Base-by-base conservation (phyloP, 2,113 vertebrate genomes). In the Astatotilapia flaviijosephi region DNA sequence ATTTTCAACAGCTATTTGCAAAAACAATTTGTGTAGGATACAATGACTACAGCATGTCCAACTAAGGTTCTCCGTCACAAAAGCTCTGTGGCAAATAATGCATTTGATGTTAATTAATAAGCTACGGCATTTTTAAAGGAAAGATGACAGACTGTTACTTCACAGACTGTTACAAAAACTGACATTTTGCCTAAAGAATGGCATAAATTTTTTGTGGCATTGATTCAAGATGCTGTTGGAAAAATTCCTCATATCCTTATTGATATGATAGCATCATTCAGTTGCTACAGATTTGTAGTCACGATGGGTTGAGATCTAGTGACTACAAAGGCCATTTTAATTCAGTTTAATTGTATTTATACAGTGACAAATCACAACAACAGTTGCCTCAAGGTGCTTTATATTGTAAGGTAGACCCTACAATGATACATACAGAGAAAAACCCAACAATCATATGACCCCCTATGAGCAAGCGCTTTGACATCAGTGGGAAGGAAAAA, bases 281-380 rank as follows among this genome's bases (percentile, higher is more conserved):
- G 4, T 28, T 75, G 40, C 23, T 75, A 26, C 37, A 73, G 21
- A 17, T 26, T 17, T 45, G 40, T 45, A 73, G 13, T 26, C 5
- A 47, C 1, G 2, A 0, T 47, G 40, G 4, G 1, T 0, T 73
- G 40, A 73, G 3, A 47, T 73, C 40, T 17, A 23, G 21, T 73
- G 0, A 47, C 14, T 73, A 42, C 37, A 26, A 45, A 73, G 40
- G 40, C 1, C 23, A 73, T 17, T 73, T 11, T 73, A 11, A 65
- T 65, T 65, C 17, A 65, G 4, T 37, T 37, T 10, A n/a, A 0
- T 65, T 35, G 4, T 35, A 65, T 35, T 65, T 65, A 35, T 62
- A 2, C 58, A 62, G 60, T 0, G 17, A 1, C 17, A 62, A 62
- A 62, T 62, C 0, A n/a, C 60, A 65, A 6, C 28, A 62, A 19